Base-by-base conservation (phyloP, 2,888 invertebrate species). In the Erynnis tages region DNA sequence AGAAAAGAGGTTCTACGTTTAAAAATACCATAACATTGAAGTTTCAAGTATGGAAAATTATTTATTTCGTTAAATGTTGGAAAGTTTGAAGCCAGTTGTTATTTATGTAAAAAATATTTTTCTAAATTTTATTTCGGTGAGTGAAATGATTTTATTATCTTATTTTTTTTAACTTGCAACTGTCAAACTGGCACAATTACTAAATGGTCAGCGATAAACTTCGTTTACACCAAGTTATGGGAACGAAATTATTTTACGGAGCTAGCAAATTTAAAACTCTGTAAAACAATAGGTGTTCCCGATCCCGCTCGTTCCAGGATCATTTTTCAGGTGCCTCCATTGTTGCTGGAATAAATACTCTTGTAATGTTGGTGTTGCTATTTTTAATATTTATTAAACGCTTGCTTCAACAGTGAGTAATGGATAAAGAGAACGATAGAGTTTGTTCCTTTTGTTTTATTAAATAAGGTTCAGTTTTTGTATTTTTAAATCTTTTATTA, bases 321-420 rank as follows among this genome's bases (percentile, higher is more conserved):
- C 41, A 41, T 49, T 49, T 49, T 41, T 49, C 48, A 49, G 48
- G 16, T 17, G 10, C n/a, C 23, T 23, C 34, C 48, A 40, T 49
- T 49, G 48, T 49, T 40, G 23, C 30, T 7, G 37, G 8, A 29
- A 48, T 48, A 48, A 48, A 48, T 48, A 40, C 30, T 11, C 23
- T 40, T 40, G 30, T 47, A 13, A 44, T 47, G 37, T 47, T 29
- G 14, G 38, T 30, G 29, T 30, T 29, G 25, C 19, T 21, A 6
- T 23, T 32, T 48, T 48, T 47, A 23, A 48, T 48, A 25, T 40
- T 48, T 40, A 48, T 48, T 32, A 32, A 47, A 14, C 29, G 29
- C 6, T 38, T 35, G 11, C 27, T 27, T n/a, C 10, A 29, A 6
- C 37, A 17, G 30, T 21, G 29, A 21, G 30, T 30, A 30, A 38